Conservation (phyloP, 2,888 invertebrate genomes). For the Atrina japonica region DNA sequence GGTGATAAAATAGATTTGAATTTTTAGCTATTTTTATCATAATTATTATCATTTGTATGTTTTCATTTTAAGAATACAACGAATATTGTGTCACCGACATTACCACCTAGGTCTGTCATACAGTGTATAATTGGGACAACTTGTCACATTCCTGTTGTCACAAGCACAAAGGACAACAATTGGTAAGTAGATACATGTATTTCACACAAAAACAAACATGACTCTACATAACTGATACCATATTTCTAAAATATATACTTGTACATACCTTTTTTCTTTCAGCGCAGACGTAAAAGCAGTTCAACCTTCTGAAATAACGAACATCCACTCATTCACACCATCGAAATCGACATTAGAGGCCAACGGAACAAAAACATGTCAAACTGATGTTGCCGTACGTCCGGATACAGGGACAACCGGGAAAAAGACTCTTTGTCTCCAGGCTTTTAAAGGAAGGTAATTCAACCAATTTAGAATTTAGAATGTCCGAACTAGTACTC, state of each 20-base stretch:
- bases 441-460: slow-evolving; percentile 12
- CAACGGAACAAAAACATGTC: slow-evolving; percentile 2
- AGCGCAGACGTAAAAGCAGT: slow-evolving; percentile 7
- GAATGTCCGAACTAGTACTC: too few species aligned
- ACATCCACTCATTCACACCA: slow-evolving; percentile 4
- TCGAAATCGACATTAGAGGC: neutral
- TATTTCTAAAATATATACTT: too few species aligned
- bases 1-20: too few species aligned
- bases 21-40: too few species aligned
- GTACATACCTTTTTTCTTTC: neutral
- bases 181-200: too few species aligned
- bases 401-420: slow-evolving; percentile 15
- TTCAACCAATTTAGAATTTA: too few species aligned
- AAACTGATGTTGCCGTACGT: slow-evolving; percentile 18
- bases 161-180: too few species aligned
- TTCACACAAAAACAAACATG: too few species aligned
- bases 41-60: too few species aligned
- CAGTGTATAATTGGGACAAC: slow-evolving; percentile 38
- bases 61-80: slow-evolving; percentile 12
- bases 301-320: slow-evolving; percentile 1
- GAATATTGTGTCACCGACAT: slow-evolving; percentile 34
- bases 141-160: slow-evolving; percentile 37
- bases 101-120: slow-evolving; percentile 40
- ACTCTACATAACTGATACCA: too few species aligned
- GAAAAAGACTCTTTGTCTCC: slow-evolving; percentile 19